Evolutionary conservation across 2,888 invertebrate species (phyloP).

Genomic region (Ormyrus rosae): DNA sequence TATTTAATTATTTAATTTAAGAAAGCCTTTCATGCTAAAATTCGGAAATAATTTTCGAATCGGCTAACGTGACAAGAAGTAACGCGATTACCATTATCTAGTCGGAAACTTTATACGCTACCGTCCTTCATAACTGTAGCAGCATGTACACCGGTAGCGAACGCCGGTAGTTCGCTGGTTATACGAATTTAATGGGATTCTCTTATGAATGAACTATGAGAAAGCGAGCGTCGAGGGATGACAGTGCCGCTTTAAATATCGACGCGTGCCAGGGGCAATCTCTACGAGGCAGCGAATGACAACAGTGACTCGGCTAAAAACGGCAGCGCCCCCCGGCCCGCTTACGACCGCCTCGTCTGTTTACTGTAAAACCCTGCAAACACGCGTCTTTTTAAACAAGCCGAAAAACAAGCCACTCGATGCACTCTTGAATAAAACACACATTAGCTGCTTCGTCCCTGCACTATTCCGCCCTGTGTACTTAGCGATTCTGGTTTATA

Average conservation of each 20-base stretch:
- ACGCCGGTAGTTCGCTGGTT: conserved; percentile 54
- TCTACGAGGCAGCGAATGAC: conserved; percentile 57
- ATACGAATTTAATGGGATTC: conserved; percentile 56
- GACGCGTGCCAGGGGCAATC: conserved; percentile 60
- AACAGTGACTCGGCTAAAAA: conserved; percentile 63
- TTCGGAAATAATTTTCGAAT: no score
- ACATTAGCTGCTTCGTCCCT: not conserved
- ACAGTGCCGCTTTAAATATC: conserved; percentile 67
- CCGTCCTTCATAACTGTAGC: not conserved
- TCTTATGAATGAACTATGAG: conserved; percentile 64
- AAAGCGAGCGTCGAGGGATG: conserved; percentile 61
- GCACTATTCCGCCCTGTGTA: no score
- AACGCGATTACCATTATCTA: no score
- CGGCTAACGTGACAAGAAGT: no score
- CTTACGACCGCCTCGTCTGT: not conserved
- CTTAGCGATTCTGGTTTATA: no score
- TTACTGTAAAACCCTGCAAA: conserved; percentile 29
- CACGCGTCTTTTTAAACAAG: conserved; percentile 25
- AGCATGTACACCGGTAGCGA: conserved; percentile 24
- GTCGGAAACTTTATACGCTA: no score
- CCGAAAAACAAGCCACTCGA: conserved; percentile 19
- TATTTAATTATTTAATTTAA: no score
- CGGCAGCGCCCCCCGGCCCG: not conserved
- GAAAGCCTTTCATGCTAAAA: no score
- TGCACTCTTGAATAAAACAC: conserved; percentile 16